phyloP scores from a whole-genome alignment of 2,113 vertebrate species.

The Gyps fulvus region DNA sequence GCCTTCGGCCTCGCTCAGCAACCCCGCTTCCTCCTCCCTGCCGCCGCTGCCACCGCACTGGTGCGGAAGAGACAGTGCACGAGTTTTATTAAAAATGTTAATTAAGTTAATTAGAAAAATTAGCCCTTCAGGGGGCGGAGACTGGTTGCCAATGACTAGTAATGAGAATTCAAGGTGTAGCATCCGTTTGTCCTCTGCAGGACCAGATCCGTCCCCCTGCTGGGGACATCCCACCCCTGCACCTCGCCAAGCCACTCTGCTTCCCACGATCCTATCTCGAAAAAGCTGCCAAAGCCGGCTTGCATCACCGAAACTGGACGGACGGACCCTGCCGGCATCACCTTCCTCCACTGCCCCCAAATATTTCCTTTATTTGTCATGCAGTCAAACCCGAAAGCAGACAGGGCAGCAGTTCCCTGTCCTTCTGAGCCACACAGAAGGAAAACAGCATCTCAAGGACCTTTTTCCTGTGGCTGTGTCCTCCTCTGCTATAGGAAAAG shows the following conservation, averaged over 20 bases:
- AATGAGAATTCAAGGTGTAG: neutral
- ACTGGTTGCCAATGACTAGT: neutral
- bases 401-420: neutral
- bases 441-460: neutral
- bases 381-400: neutral
- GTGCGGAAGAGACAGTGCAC: neutral
- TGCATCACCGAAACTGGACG: neutral
- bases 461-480: neutral
- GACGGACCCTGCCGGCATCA: neutral
- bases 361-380: neutral
- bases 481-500: neutral
- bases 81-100: slow-evolving; percentile 10
- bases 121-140: neutral
- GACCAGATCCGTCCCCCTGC: neutral
- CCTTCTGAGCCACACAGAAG: neutral
- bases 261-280: neutral
- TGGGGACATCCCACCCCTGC: slow-evolving; percentile 39
- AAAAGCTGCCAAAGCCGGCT: neutral
- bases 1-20: neutral
- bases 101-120: slow-evolving; percentile 34
- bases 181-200: neutral
- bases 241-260: neutral
- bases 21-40: neutral
- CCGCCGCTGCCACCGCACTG: accelerated
- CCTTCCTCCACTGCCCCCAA: neutral